Conservation (phyloP, 23 tunicate genomes). For the Ascidia mentula region DNA sequence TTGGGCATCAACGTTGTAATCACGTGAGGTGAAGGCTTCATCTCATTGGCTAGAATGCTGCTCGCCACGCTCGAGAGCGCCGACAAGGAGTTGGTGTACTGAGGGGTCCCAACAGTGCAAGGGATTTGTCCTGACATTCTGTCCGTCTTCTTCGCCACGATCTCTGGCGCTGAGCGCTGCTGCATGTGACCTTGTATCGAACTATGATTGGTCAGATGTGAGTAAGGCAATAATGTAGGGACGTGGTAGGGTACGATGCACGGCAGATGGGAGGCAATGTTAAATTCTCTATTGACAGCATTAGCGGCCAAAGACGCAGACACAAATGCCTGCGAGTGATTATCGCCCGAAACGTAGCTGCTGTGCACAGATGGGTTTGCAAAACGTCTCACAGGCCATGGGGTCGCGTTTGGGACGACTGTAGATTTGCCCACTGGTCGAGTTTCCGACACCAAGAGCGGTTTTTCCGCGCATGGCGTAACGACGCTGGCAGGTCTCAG, state of each 20-base stretch:
- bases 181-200: neutral
- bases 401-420: neutral
- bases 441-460: too few species aligned
- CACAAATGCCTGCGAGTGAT: neutral
- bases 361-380: neutral
- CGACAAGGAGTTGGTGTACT: slow-evolving; percentile 17
- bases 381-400: neutral
- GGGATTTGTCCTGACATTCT: neutral
- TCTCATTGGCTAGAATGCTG: slow-evolving; percentile 7
- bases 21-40: neutral
- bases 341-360: neutral
- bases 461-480: too few species aligned
- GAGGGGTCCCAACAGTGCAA: neutral
- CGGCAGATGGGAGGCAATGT: neutral
- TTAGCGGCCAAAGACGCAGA: neutral
- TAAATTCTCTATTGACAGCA: neutral
- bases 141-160: neutral
- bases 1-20: neutral
- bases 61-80: slow-evolving; percentile 47
- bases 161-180: neutral
- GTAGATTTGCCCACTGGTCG: neutral
- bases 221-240: neutral
- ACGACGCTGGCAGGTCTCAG: too few species aligned
- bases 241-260: neutral
- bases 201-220: neutral